Conservation (phyloP, 2,113 vertebrate species). For the Craseonycteris thonglongyai region DNA sequence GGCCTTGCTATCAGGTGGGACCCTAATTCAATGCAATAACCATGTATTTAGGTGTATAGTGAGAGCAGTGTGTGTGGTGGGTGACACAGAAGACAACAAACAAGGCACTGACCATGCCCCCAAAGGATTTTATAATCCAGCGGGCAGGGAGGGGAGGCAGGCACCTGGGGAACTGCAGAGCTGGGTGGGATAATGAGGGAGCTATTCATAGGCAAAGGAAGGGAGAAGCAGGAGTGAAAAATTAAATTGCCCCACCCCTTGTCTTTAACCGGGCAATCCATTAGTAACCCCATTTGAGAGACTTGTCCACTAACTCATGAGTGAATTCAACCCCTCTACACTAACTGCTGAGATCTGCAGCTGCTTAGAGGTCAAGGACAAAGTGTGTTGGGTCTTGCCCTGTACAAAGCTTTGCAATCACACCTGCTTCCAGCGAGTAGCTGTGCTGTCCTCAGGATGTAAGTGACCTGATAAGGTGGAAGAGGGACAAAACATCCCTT, state of each 20-base stretch:
- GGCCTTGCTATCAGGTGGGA: neutral
- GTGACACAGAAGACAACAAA: neutral
- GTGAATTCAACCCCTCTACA: neutral
- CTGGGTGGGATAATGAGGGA: neutral
- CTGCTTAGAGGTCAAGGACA: neutral
- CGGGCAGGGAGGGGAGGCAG: neutral
- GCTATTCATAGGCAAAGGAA: neutral
- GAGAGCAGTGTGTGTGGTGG: neutral
- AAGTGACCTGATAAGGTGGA: neutral
- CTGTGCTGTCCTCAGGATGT: neutral
- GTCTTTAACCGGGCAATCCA: neutral
- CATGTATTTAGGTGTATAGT: neutral
- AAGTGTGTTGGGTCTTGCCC: neutral
- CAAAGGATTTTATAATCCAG: neutral
- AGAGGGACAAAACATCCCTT: neutral
- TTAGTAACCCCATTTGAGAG: neutral
- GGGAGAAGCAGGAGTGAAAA: neutral
- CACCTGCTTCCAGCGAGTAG: accelerated
- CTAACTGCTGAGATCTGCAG: neutral
- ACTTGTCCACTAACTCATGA: neutral
- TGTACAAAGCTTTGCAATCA: neutral
- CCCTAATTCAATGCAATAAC: neutral
- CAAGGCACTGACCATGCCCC: neutral
- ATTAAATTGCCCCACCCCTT: neutral
- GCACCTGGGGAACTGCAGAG: neutral